A percentile compares a stretch with the other conserved stretches of the same genome.
These are phyloP conservation scores for Glaucidium brasilianum DNA, from an alignment of 2,113 vertebrate genomes.

Conservation along the genomic window DNA sequence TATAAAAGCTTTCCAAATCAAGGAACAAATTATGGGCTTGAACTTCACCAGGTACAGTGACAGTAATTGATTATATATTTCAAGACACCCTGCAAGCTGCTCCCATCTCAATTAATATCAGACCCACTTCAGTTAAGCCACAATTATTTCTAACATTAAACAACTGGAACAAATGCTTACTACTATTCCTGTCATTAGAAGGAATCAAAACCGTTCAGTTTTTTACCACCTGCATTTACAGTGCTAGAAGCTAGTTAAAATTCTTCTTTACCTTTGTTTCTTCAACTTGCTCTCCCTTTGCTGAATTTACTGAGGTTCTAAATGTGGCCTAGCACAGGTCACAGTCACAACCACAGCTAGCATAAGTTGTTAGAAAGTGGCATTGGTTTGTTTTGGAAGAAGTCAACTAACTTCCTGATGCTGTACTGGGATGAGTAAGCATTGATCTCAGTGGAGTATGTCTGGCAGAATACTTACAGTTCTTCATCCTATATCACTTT, in stretches of 20 bases:
- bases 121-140: not conserved
- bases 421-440: not conserved
- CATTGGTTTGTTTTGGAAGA: not conserved
- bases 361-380: not conserved
- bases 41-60: not conserved
- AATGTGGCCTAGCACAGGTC: not conserved
- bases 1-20: constrained; percentile 20
- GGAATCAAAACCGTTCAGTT: not conserved
- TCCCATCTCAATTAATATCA: constrained; percentile 29
- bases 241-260: not conserved
- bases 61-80: constrained; percentile 42
- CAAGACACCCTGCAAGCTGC: not conserved
- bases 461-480: not conserved
- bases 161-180: not conserved
- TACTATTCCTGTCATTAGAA: not conserved
- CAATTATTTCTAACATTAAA: not conserved
- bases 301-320: not conserved
- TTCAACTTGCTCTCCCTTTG: not conserved
- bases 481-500: not conserved
- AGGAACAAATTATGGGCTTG: not conserved
- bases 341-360: not conserved
- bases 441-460: not conserved
- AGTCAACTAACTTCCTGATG: not conserved
- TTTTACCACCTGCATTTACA: not conserved
- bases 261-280: not conserved